Base-by-base conservation (phyloP, 2,888 invertebrate genomes). In the Apodemia arnacis region DNA sequence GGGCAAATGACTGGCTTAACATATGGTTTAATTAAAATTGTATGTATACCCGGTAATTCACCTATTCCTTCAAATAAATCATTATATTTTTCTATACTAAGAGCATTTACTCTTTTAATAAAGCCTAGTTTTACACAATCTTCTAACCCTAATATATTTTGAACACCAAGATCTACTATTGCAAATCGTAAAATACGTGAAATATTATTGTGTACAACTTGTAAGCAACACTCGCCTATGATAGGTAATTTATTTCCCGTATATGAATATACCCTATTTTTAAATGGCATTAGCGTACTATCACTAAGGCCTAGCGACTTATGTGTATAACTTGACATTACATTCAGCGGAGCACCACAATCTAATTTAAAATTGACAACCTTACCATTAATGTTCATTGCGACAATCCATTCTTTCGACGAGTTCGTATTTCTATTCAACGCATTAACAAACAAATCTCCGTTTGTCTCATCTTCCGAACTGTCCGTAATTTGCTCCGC, bases 61-160 rank as follows among this genome's bases (percentile, higher is more conserved):
- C 41, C 41, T 44, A 44, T 44, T 13, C 41, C 41, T 13, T 44
- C 41, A 44, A 44, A 44, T 13, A 44, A 13, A 44, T 44, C 41
- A 13, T 11, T 13, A 4, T 44, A 44, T 4, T 13, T 44, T n/a
- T 59, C 41, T 24, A 70, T 34, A 38, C 66, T 49, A 24, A 76
- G 21, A 1, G 66, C 10, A 31, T 76, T 18, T n/a, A 76, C 31
- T 5, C 84, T 77, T 44, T 77, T 84, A 38, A 84, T 81, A 21
- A 59, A 59, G 3, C 59, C 59, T 59, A 88, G 49, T 11, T 75
- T 72, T 38, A 63, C 44, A 75, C 87, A 87, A 15, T 82, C 18
- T n/a, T 82, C 34, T 38, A 70, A 24, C 31, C 85, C 87, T 70
- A 87, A 44, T n/a, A 84, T 74, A 74, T 74, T 88, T 75, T 82